Base-by-base conservation (phyloP, 2,797 vertebrate species). In the Chelon auratus region DNA sequence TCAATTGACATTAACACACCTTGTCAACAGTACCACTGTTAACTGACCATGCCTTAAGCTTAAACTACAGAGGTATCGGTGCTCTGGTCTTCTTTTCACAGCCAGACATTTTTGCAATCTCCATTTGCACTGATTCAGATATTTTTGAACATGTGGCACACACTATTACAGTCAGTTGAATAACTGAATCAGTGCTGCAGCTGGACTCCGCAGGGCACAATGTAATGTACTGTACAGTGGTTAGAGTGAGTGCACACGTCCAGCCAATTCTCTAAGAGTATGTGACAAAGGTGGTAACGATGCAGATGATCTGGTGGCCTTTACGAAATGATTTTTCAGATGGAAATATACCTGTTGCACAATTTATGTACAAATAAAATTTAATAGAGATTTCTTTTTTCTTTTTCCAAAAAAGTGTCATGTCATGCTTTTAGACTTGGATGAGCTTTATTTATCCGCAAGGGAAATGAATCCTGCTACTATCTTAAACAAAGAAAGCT, bases 361-460 rank as follows among this genome's bases (percentile, higher is more conserved):
- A 91, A 92, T 95, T 94, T 95, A 92, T 94, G 93, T 93, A 95
- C 90, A 92, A 95, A 95, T 95, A 94, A 95, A 95, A 79, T 94
- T 94, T 93, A 94, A 93, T 94, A 93, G 84, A 93, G 70, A 84
- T 87, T 85, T 81, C 74, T 86, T 52, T 84, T 68, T 71, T 52
- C 89, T 90, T 88, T 87, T 89, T 79, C 57, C 67, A 55, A 75
- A 85, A 78, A 75, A 48, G 43, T 62, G 60, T 77, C 17, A 53
- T 67, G 61, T 80, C 42, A 63, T 80, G 22, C 17, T 22, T 83
- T 75, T 2, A 42, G 40, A 4, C 24, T 26, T 26, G 24, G 24
- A 2, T 26, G 24, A 26, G 4, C 24, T 26, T 26, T 26, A 26
- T 26, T 26, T 26, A 26, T 2, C 24, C 3, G 24, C 24, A 26